A percentile compares a stretch with the other conserved stretches of the same genome.
Evolutionary conservation across 2,113 vertebrate genomes (phyloP).

Genomic region (Micromys minutus): DNA sequence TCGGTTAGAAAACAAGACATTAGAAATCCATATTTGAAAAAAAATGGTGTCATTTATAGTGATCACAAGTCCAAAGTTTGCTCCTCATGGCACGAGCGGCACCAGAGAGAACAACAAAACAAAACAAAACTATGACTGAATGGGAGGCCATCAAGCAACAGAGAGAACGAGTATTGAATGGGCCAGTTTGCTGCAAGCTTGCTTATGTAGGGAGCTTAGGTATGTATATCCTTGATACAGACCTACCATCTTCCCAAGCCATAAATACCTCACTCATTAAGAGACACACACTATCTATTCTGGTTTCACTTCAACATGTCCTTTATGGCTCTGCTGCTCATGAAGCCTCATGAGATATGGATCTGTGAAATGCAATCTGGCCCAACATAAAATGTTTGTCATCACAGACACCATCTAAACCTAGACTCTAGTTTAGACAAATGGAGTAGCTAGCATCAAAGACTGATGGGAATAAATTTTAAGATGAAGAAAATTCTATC

Average conservation of each 20-base stretch:
- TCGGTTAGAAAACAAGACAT: neutral
- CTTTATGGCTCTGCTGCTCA: neutral
- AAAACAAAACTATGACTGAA: neutral
- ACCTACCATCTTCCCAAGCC: neutral
- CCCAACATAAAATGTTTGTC: slow-evolving; percentile 42
- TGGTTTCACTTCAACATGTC: neutral
- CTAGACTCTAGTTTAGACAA: slow-evolving; percentile 31
- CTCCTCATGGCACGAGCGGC: neutral
- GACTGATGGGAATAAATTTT: slow-evolving; percentile 38
- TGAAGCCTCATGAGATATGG: slow-evolving; percentile 8
- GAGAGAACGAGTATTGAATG: neutral
- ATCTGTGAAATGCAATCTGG: slow-evolving; percentile 42
- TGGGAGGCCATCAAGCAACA: neutral
- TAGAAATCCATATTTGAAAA: slow-evolving; percentile 12
- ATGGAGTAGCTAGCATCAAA: slow-evolving; percentile 16
- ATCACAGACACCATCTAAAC: slow-evolving; percentile 37
- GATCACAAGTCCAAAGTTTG: neutral
- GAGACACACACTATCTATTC: neutral
- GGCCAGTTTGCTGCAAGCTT: neutral
- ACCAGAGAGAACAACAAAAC: neutral
- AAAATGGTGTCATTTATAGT: neutral
- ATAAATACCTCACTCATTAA: neutral
- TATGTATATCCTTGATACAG: neutral
- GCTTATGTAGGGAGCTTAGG: neutral
- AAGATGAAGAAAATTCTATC: slow-evolving; percentile 37